Evolutionary conservation across 2,113 vertebrate species (phyloP).

Genomic region (Pluvianellus socialis): DNA sequence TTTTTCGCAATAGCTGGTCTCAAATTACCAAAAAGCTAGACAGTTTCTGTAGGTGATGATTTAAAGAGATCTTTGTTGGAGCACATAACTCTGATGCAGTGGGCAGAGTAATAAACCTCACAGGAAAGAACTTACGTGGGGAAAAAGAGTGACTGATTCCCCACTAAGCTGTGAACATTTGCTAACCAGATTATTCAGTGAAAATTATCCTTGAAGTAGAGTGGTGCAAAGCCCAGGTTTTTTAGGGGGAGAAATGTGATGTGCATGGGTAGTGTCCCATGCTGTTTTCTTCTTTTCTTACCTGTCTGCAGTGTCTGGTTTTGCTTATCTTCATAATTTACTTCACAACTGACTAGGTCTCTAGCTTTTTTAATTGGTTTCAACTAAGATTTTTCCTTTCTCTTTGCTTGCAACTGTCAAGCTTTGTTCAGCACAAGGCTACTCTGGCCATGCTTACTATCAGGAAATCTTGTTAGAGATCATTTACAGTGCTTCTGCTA

Average conservation of each 20-base stretch:
- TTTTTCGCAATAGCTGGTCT: background rate
- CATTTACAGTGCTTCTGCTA: background rate
- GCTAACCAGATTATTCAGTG: background rate
- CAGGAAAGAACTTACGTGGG: rapidly evolving
- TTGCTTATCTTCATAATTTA: background rate
- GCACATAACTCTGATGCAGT: background rate
- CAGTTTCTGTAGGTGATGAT: slow-evolving; percentile 9
- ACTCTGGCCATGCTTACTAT: background rate
- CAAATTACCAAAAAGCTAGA: background rate
- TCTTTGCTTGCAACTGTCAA: background rate
- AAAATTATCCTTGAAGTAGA: background rate
- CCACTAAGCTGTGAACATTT: background rate
- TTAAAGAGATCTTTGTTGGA: background rate
- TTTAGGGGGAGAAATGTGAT: background rate
- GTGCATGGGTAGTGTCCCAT: background rate
- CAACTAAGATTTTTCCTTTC: background rate
- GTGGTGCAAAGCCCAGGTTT: background rate
- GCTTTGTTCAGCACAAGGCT: background rate
- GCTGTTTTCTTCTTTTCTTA: background rate
- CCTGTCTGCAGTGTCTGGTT: background rate
- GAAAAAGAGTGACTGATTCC: background rate
- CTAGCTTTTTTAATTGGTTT: background rate
- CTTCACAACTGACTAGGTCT: background rate
- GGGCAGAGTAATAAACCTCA: background rate
- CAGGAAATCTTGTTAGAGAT: background rate